Evolutionary conservation across 1,140 invertebrate genomes (phyloP), one percentile per base, ranked within the genome.

Genomic region (Chrysomallon squamiferum): DNA sequence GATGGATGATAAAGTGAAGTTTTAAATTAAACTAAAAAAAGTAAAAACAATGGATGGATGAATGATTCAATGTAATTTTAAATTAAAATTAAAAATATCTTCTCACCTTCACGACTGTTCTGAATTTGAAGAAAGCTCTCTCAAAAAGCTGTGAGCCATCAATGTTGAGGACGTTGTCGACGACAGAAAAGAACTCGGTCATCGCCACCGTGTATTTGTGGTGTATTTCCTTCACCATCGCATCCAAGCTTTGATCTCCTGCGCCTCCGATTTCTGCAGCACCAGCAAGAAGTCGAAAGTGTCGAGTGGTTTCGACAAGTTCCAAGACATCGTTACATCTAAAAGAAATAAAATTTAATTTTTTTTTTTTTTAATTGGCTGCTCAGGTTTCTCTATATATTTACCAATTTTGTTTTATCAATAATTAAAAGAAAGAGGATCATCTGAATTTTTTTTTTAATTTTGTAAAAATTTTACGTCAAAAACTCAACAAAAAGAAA

Each of bases 321-420:
- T 85, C 84, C 35, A 84, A 71, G 7, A 85, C 83, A 76, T 86
- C 85, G 70, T 85, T 86, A 58, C 85, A 86, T 62, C 85, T 84
- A 62, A 13, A 68, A 38, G 35, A 7, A 15, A 38, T 7, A 7
- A 38, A 38, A 38, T n/a, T n/a, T n/a, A n/a, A n/a, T n/a, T n/a
- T n/a, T n/a, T n/a, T n/a, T n/a, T n/a, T n/a, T n/a, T n/a, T n/a
- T n/a, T n/a, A n/a, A n/a, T n/a, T n/a, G n/a, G n/a, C n/a, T n/a
- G n/a, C n/a, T n/a, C n/a, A n/a, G n/a, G n/a, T n/a, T n/a, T n/a
- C n/a, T n/a, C n/a, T n/a, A n/a, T n/a, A n/a, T n/a, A n/a, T n/a
- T n/a, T n/a, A n/a, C n/a, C n/a, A n/a, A n/a, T n/a, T n/a, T n/a
- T n/a, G n/a, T n/a, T n/a, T n/a, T n/a, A n/a, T n/a, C n/a, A n/a